Percentiles rank a stretch among this genome's conserved stretches.
Evolutionary conservation across 2,888 invertebrate species (phyloP).

Genomic region (Sicus ferrugineus): DNA sequence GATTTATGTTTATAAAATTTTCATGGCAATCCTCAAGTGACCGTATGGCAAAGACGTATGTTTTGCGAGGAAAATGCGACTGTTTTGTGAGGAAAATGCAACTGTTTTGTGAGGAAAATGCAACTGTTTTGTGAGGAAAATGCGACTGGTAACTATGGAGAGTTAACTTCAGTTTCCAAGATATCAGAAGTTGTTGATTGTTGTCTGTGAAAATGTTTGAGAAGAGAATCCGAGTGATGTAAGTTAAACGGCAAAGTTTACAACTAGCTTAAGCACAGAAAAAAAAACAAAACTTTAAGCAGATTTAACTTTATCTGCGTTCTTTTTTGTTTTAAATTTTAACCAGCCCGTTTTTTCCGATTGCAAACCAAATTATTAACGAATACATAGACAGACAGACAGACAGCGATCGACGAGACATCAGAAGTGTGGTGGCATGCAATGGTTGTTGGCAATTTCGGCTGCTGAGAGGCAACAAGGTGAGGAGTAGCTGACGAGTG

Average conservation of each 20-base stretch:
- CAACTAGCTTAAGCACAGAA: constrained; percentile 1
- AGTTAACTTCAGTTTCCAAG: too few relatives aligned
- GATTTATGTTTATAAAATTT: too few relatives aligned
- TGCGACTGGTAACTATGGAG: too few relatives aligned
- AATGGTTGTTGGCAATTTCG: background rate
- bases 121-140: too few relatives aligned
- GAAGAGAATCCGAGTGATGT: too few relatives aligned
- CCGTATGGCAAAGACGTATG: too few relatives aligned
- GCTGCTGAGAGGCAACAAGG: background rate
- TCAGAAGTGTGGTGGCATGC: background rate
- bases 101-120: too few relatives aligned
- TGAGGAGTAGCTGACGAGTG: constrained; percentile 23
- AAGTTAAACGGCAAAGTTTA: constrained; percentile 5
- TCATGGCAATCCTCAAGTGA: too few relatives aligned
- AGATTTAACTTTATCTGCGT: constrained; percentile 25
- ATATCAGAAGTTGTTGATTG: too few relatives aligned
- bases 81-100: too few relatives aligned
- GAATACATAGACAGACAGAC: constrained; percentile 21
- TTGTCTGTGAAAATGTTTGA: too few relatives aligned
- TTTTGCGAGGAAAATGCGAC: too few relatives aligned
- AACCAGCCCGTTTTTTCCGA: constrained; percentile 2
- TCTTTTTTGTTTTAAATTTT: constrained; percentile 9
- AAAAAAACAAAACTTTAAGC: constrained; percentile 22
- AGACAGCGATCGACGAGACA: background rate
- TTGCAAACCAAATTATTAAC: constrained; percentile 26